Evolutionary conservation across 2,888 invertebrate genomes (phyloP), one percentile per base, ranked within the genome.

Genomic region (Elaeidobius kamerunicus): DNA sequence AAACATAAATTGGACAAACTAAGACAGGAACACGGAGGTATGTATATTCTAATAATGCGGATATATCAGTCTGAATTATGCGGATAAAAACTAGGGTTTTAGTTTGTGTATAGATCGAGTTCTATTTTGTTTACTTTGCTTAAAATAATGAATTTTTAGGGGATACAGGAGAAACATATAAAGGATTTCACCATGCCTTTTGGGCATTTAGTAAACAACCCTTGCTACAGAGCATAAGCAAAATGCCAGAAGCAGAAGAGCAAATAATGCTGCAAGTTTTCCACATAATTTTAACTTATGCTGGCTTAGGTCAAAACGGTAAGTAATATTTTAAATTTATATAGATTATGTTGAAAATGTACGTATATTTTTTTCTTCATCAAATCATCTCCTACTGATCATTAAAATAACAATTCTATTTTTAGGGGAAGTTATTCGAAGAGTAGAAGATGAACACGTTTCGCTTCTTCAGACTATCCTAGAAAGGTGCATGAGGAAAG

Each of bases 401-500:
- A n/a, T n/a, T n/a, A n/a, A n/a, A n/a, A n/a, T n/a, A n/a, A n/a
- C n/a, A n/a, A n/a, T n/a, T n/a, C n/a, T 49, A 14, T 34, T 50
- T 69, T 28, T 50, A 79, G 79, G 79, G 32, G 84, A 85, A 60
- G 77, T 76, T 1, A 78, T 85, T n/a, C 76, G 82, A 62, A 75
- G 81, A 50, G 88, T 88, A 11, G 89, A 89, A 71, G 91, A 91
- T 68, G 94, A 94, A 70, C 89, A 93, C 63, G 87, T 92, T 4
- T 85, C 87, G 56, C 79, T 95, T 17, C 86, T 95, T 47, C 96
- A 96, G 73, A 84, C 86, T 1, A 83, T 96, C 61, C 81, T 96
- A 75, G 93, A 93, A 66, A 84, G 91, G 53, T 92, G 92, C 65
- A 86, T 95, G 86, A 83, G 92, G 63, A 93, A 89, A 68, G 92